Base-by-base conservation (phyloP, 2,113 vertebrate genomes). In the Esox niger region DNA sequence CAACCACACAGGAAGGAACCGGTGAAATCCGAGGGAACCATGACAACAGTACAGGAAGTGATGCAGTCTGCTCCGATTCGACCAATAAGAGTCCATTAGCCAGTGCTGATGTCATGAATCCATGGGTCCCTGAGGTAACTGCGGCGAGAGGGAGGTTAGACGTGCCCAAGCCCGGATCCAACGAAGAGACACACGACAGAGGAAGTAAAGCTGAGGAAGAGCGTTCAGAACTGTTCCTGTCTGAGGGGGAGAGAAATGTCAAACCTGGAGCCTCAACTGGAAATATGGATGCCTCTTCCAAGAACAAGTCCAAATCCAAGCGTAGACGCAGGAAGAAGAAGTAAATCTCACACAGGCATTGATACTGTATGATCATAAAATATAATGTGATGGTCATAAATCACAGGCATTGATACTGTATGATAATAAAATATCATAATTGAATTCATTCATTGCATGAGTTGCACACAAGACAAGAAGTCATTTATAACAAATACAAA, bases 401-500 rank as follows among this genome's bases (percentile, higher is more conserved):
- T n/a, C 54, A 74, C 63, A 73, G 78, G 74, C 38, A 69, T 8
- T 8, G 3, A 17, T 43, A n/a, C n/a, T 20, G 2, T 46, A 32
- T 35, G 4, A 23, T 21, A 9, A 47, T 70, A 66, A 64, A 72
- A 71, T 74, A 26, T 76, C 56, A 74, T 79, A 75, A 73, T 69
- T 76, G 38, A 63, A 43, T 15, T 66, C 76, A 6, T 15, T 17
- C 15, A 69, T 67, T 32, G 73, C 20, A 61, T 15, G 54, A 63
- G 33, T 56, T 17, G 13, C 17, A 59, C 59, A 61, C 47, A 55
- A 30, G 71, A 62, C 57, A 75, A 38, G 25, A 62, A 82, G 57
- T 62, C 68, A 3, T 67, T 68, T 88, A 90, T 87, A 86, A 69
- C 89, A 91, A 91, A 90, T 91, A 91, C 84, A 92, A 91, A 91